phyloP scores from a whole-genome alignment of 1,140 invertebrate species.

The Drosophila virilis region DNA sequence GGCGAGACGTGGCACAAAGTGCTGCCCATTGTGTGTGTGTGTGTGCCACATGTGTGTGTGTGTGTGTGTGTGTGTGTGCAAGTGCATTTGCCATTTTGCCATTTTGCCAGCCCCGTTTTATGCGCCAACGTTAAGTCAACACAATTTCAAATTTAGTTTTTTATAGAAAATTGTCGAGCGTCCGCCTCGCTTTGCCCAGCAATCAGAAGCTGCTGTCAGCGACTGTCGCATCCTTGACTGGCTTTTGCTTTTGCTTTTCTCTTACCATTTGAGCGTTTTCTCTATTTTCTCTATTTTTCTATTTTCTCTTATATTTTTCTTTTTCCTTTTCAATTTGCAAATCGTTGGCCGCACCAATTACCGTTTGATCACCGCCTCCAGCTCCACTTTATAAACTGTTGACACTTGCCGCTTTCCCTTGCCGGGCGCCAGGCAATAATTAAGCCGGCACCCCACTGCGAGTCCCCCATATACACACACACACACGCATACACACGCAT shows the following conservation, averaged over 20 bases:
- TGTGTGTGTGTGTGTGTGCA: constrained; percentile 59
- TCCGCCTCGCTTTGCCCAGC: constrained; percentile 23
- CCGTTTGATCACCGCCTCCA: constrained; percentile 64
- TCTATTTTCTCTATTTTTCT: background rate
- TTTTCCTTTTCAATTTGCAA: constrained; percentile 70
- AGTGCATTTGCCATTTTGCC: constrained; percentile 76
- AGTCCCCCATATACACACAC: constrained; percentile 18
- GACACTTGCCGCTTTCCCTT: constrained; percentile 63
- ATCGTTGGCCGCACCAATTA: constrained; percentile 78
- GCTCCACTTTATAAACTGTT: constrained; percentile 67
- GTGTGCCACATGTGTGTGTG: constrained; percentile 31
- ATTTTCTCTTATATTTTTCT: background rate
- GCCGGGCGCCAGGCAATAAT: constrained; percentile 69
- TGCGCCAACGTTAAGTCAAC: constrained; percentile 79
- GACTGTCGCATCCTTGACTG: constrained; percentile 34
- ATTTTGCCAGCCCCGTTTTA: constrained; percentile 56
- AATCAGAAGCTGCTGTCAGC: constrained; percentile 11
- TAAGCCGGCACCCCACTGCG: constrained; percentile 32
- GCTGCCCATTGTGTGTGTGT: constrained; percentile 56
- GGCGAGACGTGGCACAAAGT: constrained; percentile 78
- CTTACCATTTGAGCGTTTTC: background rate
- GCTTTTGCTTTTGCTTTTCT: constrained; percentile 37
- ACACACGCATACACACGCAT: constrained; percentile 14
- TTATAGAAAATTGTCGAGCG: constrained; percentile 75
- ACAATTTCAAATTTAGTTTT: constrained; percentile 80